These are phyloP conservation scores for Sylvia borin DNA, from an alignment of 2,797 vertebrate genomes.

Conservation along the genomic window DNA sequence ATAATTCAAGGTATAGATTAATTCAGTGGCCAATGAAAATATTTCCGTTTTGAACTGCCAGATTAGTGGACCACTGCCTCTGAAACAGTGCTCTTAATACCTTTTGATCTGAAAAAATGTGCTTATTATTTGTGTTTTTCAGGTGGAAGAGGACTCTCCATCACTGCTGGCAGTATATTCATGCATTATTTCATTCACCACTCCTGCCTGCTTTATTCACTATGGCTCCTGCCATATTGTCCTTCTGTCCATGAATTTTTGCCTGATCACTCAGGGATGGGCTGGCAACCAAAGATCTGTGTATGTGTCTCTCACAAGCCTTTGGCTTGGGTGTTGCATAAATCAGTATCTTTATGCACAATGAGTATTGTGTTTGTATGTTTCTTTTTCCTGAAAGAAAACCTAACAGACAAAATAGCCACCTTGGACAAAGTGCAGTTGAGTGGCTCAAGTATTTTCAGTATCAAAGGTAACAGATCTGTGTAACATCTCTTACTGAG, in stretches of 20 bases:
- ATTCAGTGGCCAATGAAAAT: background rate
- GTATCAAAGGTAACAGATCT: background rate
- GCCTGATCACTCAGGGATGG: background rate
- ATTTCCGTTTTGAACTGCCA: background rate
- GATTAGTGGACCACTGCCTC: background rate
- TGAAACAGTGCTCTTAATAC: background rate
- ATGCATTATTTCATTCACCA: background rate
- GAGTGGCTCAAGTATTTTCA: background rate
- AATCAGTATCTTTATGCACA: background rate
- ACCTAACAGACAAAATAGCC: accelerated
- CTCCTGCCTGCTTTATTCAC: background rate
- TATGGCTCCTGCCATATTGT: background rate
- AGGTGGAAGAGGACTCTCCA: background rate
- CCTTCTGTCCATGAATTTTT: background rate
- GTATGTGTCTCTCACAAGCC: background rate
- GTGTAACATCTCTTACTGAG: background rate
- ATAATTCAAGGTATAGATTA: background rate
- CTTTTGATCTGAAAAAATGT: background rate
- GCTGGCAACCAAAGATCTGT: background rate
- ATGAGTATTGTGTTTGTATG: background rate
- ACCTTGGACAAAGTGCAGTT: background rate
- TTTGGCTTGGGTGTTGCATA: background rate
- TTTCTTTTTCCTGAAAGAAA: background rate
- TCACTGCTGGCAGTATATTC: background rate
- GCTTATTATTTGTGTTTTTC: background rate